phyloP scores from a whole-genome alignment of 2,888 invertebrate genomes.

The Drosophila macrospina region DNA sequence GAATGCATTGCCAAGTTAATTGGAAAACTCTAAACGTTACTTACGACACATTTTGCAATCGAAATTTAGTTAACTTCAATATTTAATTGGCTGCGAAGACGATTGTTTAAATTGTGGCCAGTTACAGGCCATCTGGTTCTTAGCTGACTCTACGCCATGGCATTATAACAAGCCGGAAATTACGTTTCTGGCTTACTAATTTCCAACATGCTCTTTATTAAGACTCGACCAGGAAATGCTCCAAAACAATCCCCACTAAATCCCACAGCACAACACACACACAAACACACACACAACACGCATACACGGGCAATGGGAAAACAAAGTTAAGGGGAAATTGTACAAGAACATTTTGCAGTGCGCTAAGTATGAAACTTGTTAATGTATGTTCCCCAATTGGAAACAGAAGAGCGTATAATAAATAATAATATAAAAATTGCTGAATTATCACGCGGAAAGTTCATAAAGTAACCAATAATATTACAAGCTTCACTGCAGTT shows the following conservation, averaged over 20 bases:
- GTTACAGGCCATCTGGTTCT: background rate
- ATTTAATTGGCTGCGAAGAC: background rate
- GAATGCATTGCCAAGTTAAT: background rate
- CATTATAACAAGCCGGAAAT: constrained; percentile 20
- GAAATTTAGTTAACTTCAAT: background rate
- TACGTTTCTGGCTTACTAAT: constrained; percentile 29
- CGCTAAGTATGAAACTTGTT: constrained; percentile 6
- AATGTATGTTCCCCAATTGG: background rate
- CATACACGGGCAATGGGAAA: too few relatives aligned
- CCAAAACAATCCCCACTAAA: background rate
- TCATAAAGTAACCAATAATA: background rate
- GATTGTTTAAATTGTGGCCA: constrained; percentile 1
- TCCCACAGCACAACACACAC: constrained; percentile 5
- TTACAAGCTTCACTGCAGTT: background rate
- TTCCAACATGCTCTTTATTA: constrained; percentile 17
- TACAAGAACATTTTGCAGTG: constrained; percentile 13
- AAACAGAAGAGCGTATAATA: background rate
- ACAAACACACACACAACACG: too few relatives aligned
- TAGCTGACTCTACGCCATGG: constrained; percentile 3
- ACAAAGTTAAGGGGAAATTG: constrained; percentile 15
- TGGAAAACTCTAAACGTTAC: background rate
- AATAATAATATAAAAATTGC: background rate
- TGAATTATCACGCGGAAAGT: background rate
- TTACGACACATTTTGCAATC: background rate
- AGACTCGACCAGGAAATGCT: constrained; percentile 12